phyloP scores from a whole-genome alignment of 1,140 invertebrate genomes.

The Drosophila baimaii region DNA sequence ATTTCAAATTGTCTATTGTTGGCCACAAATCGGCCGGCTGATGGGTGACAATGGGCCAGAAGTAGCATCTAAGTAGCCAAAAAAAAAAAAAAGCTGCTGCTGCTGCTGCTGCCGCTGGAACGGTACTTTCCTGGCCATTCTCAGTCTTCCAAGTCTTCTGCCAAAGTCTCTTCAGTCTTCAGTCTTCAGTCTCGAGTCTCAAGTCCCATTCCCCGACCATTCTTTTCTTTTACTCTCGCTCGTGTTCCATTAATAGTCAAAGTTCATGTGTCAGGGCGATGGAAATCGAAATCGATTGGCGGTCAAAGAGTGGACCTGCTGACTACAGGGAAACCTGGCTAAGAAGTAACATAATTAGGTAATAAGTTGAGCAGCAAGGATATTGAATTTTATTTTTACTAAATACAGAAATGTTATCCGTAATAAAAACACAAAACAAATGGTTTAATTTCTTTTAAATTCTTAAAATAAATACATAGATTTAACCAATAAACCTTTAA shows the following conservation, averaged over 20 bases:
- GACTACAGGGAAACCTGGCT: slow-evolving; percentile 4
- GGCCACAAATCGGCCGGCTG: slow-evolving; percentile 37
- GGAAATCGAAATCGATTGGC: slow-evolving; percentile 65
- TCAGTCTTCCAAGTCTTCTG: slow-evolving; percentile 7
- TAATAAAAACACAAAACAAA: too few species aligned
- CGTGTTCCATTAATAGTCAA: slow-evolving; percentile 56
- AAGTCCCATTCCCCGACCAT: neutral
- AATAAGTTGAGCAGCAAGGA: too few species aligned
- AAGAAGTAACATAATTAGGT: neutral
- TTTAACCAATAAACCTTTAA: too few species aligned
- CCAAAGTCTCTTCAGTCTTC: neutral
- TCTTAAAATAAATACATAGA: too few species aligned
- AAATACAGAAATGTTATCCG: too few species aligned
- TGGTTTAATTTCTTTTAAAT: too few species aligned
- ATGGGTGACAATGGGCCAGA: slow-evolving; percentile 48
- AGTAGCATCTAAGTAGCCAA: slow-evolving; percentile 41
- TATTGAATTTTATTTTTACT: too few species aligned
- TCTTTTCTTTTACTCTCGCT: slow-evolving; percentile 33
- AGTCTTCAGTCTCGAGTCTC: neutral
- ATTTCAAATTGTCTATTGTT: slow-evolving; percentile 73
- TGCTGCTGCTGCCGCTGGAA: slow-evolving; percentile 37
- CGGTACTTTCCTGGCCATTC: slow-evolving; percentile 67
- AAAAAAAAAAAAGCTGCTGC: slow-evolving; percentile 1
- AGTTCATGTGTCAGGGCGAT: slow-evolving; percentile 67
- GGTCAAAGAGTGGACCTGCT: slow-evolving; percentile 20